These are phyloP conservation scores for Myxocyprinus asiaticus DNA, from an alignment of 2,113 vertebrate genomes.

Conservation along the genomic window DNA sequence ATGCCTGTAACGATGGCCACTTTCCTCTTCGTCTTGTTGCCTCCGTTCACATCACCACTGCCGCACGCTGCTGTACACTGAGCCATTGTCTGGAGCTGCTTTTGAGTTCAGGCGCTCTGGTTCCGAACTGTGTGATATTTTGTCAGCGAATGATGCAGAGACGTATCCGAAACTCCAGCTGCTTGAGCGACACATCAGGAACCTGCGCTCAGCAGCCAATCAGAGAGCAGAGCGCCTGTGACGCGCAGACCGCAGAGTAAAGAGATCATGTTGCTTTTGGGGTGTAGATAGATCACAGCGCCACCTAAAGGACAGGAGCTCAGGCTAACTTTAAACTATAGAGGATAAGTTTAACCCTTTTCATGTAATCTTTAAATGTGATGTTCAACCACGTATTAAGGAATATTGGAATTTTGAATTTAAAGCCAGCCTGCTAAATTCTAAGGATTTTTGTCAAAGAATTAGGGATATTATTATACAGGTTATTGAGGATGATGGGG, in stretches of 20 bases:
- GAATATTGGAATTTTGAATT: slow-evolving; percentile 34
- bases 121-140: background rate
- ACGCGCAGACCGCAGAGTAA: slow-evolving; percentile 8
- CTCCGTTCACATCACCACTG: slow-evolving; percentile 42
- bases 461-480: background rate
- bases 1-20: slow-evolving; percentile 76
- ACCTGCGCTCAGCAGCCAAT: slow-evolving; percentile 63
- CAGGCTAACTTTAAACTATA: background rate
- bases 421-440: slow-evolving; percentile 6
- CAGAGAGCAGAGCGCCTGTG: background rate
- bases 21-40: slow-evolving; percentile 48
- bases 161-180: slow-evolving; percentile 53
- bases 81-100: slow-evolving; percentile 61
- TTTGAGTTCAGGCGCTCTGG: background rate
- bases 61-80: slow-evolving; percentile 32
- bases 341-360: too few relatives aligned
- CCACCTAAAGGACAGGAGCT: slow-evolving; percentile 15
- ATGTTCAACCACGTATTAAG: background rate
- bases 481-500: background rate
- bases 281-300: slow-evolving; percentile 24
- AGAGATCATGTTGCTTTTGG: background rate
- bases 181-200: slow-evolving; percentile 52
- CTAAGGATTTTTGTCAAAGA: background rate
- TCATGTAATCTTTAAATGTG: too few relatives aligned
- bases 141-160: background rate